Base-by-base conservation (phyloP, 2,888 invertebrate species). In the Zaprionus obscuricornis region DNA sequence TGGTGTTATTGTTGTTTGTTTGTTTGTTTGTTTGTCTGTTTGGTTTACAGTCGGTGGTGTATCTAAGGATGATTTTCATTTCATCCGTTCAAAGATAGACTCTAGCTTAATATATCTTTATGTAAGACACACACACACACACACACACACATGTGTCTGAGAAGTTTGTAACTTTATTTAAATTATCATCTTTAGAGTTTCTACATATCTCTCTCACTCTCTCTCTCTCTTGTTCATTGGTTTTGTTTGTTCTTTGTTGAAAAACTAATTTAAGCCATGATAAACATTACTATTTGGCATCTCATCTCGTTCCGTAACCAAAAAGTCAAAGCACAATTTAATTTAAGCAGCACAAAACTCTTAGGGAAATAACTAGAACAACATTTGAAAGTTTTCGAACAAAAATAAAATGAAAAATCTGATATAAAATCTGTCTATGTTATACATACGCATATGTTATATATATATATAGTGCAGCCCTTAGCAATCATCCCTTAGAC, bases 141-240 rank as follows among this genome's bases (percentile, higher is more conserved):
- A n/a, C n/a, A n/a, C n/a, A n/a, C n/a, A n/a, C n/a, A n/a, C 40
- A 42, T 3, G 43, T 22, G 47, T 68, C 43, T 49, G 51, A 36
- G 60, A 62, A 83, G 60, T 79, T 83, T 75, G 55, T 51, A 81
- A 81, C 81, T 81, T 76, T 56, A 69, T 81, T 66, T 59, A 72
- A 76, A 76, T 71, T 63, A 49, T 67, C 56, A 67, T 71, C 46
- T 47, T 51, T 55, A 5, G 33, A 27, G 29, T 45, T 58, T 46
- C 13, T 18, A n/a, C n/a, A n/a, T n/a, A n/a, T n/a, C n/a, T n/a
- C n/a, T n/a, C n/a, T n/a, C n/a, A 3, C n/a, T 4, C 29, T 7
- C 11, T n/a, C 4, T 29, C 3, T 3, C 29, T 24, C 4, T 29
- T 8, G 6, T 11, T n/a, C 6, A 3, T 7, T 11, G n/a, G 20